These are phyloP conservation scores for Xestia rhomboidea DNA, from an alignment of 2,888 invertebrate species.

Conservation along the genomic window DNA sequence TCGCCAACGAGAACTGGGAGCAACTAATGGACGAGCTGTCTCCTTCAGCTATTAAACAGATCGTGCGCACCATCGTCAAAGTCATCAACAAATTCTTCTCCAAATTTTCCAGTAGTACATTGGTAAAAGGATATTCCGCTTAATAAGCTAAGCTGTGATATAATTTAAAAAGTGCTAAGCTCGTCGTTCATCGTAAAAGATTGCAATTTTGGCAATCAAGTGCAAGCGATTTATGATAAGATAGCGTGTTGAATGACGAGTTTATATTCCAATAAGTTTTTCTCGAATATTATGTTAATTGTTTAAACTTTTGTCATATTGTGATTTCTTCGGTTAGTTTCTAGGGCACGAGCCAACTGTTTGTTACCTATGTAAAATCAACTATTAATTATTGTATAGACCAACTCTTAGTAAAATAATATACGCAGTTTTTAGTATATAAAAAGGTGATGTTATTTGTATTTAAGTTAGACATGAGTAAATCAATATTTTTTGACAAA, in stretches of 20 bases:
- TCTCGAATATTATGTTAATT: slow-evolving; percentile 12
- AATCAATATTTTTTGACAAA: slow-evolving; percentile 38
- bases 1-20: slow-evolving; percentile 87
- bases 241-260: slow-evolving; percentile 7
- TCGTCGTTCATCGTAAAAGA: slow-evolving; percentile 6
- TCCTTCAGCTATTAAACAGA: slow-evolving; percentile 87
- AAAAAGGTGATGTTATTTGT: slow-evolving; percentile 27
- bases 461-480: slow-evolving; percentile 13
- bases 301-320: not conserved
- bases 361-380: not conserved
- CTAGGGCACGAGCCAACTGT: not conserved
- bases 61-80: slow-evolving; percentile 82
- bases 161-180: not conserved
- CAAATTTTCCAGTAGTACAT: slow-evolving; percentile 73
- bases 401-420: slow-evolving; percentile 8
- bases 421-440: slow-evolving; percentile 7
- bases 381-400: slow-evolving; percentile 13
- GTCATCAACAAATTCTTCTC: slow-evolving; percentile 87
- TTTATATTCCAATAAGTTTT: not conserved
- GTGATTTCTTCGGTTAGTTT: not conserved
- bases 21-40: slow-evolving; percentile 88
- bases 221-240: not conserved
- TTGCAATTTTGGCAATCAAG: not conserved
- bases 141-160: slow-evolving; percentile 44
- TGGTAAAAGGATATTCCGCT: slow-evolving; percentile 76